Conservation (phyloP, 2,797 vertebrate species). For the Pelochelys cantorii region DNA sequence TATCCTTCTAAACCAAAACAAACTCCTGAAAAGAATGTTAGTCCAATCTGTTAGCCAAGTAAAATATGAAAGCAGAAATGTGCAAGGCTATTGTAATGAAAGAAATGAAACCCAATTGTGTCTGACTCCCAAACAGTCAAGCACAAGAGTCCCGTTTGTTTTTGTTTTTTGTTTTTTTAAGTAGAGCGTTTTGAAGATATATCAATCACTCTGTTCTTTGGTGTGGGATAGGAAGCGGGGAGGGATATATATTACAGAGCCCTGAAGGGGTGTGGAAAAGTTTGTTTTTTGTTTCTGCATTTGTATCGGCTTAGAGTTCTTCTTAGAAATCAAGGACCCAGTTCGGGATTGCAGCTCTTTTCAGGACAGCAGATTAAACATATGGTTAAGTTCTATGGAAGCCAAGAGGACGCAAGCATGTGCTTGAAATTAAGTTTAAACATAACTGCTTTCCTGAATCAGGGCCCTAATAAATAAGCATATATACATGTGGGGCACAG, state of each 20-base stretch:
- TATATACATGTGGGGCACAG: background rate
- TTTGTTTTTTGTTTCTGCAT: background rate
- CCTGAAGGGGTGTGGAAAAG: background rate
- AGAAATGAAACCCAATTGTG: background rate
- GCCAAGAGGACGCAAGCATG: background rate
- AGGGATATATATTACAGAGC: background rate
- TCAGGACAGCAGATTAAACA: background rate
- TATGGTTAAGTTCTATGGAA: background rate
- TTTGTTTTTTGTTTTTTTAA: no score
- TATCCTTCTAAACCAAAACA: background rate
- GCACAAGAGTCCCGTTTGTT: background rate
- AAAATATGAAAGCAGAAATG: rapidly evolving
- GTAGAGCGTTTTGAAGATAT: background rate
- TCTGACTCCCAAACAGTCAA: background rate
- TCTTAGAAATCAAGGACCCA: background rate
- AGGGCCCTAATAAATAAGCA: background rate
- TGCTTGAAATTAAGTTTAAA: background rate
- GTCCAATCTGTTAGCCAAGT: background rate
- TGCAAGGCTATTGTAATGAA: no score
- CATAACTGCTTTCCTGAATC: background rate
- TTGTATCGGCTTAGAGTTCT: background rate
- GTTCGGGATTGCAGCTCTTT: background rate
- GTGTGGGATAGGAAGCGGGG: background rate
- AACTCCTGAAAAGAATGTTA: rapidly evolving
- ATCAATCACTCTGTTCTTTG: background rate